Percentiles rank a stretch among this genome's conserved stretches.
Evolutionary conservation across 2,797 vertebrate species (phyloP).

Genomic region (Pseudotriccus pelzelni): DNA sequence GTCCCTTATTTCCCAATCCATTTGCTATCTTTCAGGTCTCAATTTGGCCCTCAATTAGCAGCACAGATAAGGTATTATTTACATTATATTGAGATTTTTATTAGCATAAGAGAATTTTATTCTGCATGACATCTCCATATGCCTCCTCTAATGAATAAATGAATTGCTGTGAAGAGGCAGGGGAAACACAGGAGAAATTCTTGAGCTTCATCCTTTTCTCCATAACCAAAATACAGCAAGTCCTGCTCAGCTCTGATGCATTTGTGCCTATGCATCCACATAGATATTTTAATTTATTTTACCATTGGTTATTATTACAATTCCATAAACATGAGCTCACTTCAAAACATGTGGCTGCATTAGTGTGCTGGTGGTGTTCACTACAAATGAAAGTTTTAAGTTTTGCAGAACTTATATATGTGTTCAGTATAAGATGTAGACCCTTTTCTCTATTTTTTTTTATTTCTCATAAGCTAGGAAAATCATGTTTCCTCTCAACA

Average conservation of each 20-base stretch:
- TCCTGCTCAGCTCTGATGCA: neutral
- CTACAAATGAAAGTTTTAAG: neutral
- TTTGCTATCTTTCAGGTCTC: neutral
- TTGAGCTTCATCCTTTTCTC: neutral
- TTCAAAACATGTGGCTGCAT: neutral
- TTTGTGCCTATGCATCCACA: neutral
- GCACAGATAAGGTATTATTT: neutral
- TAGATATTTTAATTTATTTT: neutral
- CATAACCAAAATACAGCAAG: neutral
- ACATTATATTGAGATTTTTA: neutral
- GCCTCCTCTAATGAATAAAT: neutral
- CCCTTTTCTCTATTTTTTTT: neutral
- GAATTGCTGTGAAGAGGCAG: neutral
- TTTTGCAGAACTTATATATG: neutral
- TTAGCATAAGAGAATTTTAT: neutral
- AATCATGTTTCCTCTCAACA: neutral
- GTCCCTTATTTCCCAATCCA: slow-evolving; percentile 5
- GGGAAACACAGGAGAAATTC: neutral
- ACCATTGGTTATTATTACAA: neutral
- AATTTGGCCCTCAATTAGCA: slow-evolving; percentile 2
- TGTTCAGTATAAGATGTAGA: neutral
- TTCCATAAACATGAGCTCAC: neutral
- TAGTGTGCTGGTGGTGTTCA: neutral
- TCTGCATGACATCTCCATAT: neutral
- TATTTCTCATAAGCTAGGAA: neutral